Evolutionary conservation across 2,113 vertebrate species (phyloP).

Genomic region (Carassius gibelio): DNA sequence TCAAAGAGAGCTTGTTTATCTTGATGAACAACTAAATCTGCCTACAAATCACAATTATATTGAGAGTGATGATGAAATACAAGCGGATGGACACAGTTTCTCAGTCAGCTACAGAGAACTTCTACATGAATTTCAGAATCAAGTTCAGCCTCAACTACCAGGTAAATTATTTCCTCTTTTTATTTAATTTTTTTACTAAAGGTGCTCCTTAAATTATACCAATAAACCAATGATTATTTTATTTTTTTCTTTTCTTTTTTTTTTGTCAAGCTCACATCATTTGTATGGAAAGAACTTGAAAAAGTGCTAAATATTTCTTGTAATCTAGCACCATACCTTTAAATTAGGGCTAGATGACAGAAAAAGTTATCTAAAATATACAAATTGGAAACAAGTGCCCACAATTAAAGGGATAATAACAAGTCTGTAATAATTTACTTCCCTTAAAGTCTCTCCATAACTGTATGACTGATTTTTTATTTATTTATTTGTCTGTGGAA

Average conservation of each 20-base stretch:
- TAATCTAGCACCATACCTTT: neutral
- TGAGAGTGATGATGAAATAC: slow-evolving; percentile 60
- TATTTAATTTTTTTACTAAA: neutral
- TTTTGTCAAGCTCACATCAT: neutral
- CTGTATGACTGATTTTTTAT: neutral
- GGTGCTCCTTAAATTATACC: neutral
- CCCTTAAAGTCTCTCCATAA: too few relatives aligned
- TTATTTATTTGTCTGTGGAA: too few relatives aligned
- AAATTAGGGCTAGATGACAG: neutral
- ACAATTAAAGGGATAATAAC: neutral
- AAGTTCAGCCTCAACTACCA: slow-evolving; percentile 31
- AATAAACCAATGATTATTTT: neutral
- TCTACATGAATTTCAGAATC: slow-evolving; percentile 41
- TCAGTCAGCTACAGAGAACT: neutral
- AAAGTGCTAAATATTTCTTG: neutral
- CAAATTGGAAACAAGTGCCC: neutral
- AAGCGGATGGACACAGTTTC: slow-evolving; percentile 67
- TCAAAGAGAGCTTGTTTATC: slow-evolving; percentile 39
- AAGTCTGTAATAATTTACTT: too few relatives aligned
- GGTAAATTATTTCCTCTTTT: neutral
- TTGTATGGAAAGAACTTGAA: neutral
- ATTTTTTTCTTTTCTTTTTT: too few relatives aligned
- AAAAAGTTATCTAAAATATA: neutral
- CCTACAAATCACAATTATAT: neutral
- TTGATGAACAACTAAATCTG: slow-evolving; percentile 15